These are phyloP conservation scores for Hippocampus mohnikei DNA, from an alignment of 2,113 vertebrate genomes.

Conservation along the genomic window DNA sequence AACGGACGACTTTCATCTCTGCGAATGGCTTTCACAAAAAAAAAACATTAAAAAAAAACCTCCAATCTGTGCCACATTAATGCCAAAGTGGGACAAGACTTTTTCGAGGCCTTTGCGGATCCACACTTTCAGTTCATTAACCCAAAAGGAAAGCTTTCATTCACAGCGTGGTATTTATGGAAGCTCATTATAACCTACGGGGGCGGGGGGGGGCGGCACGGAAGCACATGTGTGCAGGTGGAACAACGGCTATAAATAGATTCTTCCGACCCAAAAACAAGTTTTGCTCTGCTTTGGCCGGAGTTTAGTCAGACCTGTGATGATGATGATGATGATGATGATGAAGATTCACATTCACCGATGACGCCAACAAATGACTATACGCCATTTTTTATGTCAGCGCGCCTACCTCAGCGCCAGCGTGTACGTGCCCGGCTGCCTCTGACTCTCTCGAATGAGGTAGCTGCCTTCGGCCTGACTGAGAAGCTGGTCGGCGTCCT, in stretches of 20 bases:
- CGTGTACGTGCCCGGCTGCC: conserved; percentile 96
- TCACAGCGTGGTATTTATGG: conserved; percentile 58
- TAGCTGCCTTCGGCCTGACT: conserved; percentile 96
- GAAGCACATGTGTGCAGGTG: conserved; percentile 28
- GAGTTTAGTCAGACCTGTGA: conserved; percentile 45
- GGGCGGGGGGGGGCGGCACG: conserved; percentile 15
- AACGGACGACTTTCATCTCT: no score
- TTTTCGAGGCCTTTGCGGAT: conserved; percentile 28
- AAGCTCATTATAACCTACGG: conserved; percentile 53
- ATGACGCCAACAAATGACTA: background rate
- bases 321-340: background rate
- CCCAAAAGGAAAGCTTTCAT: conserved; percentile 59
- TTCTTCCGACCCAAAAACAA: conserved; percentile 50
- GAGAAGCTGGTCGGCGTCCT: conserved; percentile 89
- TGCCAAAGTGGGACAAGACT: conserved; percentile 45
- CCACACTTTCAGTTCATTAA: conserved; percentile 48
- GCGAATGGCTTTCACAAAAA: background rate
- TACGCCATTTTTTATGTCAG: background rate
- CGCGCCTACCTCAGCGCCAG: conserved; percentile 85
- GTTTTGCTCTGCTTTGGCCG: conserved; percentile 21
- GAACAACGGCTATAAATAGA: conserved; percentile 55
- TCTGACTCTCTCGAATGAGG: conserved; percentile 97
- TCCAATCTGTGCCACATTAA: background rate
- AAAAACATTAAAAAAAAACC: background rate
- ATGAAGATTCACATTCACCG: conserved; percentile 4